These are phyloP conservation scores for Pristionchus exspectatus DNA, from an alignment of 2,888 invertebrate species.

Conservation along the genomic window DNA sequence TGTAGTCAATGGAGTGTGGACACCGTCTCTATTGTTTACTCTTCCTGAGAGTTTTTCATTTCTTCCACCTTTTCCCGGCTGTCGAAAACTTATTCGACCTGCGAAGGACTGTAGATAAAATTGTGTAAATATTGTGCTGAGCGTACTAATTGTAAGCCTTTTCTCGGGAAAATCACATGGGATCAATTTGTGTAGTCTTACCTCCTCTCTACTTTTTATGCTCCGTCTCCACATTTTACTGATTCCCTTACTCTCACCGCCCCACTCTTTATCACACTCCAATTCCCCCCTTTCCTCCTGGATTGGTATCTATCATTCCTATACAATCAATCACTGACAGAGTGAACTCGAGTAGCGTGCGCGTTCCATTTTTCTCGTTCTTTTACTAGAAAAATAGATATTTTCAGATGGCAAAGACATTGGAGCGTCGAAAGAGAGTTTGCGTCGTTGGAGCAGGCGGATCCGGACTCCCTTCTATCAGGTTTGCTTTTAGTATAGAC, in stretches of 20 bases:
- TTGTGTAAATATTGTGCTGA: background rate
- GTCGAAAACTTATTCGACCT: background rate
- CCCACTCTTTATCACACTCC: conserved; percentile 5
- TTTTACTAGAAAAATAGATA: background rate
- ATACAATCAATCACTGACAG: background rate
- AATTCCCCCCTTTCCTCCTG: background rate
- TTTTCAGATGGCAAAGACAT: conserved; percentile 1
- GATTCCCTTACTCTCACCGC: background rate
- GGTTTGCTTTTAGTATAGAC: background rate
- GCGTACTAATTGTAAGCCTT: background rate
- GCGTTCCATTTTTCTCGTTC: background rate
- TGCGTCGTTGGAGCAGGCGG: conserved; percentile 49
- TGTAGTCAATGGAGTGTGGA: background rate
- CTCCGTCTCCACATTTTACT: background rate
- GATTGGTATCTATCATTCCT: background rate
- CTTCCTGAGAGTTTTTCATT: background rate
- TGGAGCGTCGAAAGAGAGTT: conserved; percentile 29
- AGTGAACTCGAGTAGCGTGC: background rate
- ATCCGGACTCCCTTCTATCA: conserved; percentile 42
- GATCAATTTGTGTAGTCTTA: background rate
- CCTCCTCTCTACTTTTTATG: background rate
- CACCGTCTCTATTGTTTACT: background rate
- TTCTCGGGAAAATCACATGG: background rate
- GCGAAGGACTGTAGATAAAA: background rate
- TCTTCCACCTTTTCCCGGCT: background rate